phyloP scores from a whole-genome alignment of 2,888 invertebrate species.

The Lacanobia wlatinum region DNA sequence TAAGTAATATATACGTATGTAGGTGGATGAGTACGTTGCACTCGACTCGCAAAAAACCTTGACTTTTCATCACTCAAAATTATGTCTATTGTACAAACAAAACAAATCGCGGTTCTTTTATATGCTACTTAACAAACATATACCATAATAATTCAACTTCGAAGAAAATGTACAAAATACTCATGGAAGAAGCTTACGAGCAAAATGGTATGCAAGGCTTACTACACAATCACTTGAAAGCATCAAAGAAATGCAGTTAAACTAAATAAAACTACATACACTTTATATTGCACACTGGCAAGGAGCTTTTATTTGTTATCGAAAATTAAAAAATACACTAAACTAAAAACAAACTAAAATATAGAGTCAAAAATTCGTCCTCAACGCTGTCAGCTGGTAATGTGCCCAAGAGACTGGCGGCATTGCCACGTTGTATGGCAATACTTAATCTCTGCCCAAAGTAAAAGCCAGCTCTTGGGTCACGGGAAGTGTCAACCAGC shows the following conservation, averaged over 20 bases:
- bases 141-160: not conserved
- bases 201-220: too few relatives aligned
- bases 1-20: conserved; percentile 58
- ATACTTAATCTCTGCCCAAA: too few relatives aligned
- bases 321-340: too few relatives aligned
- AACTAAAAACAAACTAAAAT: too few relatives aligned
- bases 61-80: conserved; percentile 72
- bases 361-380: too few relatives aligned
- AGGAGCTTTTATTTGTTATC: not conserved
- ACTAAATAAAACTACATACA: too few relatives aligned
- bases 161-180: not conserved
- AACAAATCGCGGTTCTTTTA: conserved; percentile 4
- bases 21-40: conserved; percentile 73
- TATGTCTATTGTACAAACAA: conserved; percentile 1
- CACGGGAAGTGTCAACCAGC: too few relatives aligned
- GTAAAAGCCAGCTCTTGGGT: too few relatives aligned
- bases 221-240: too few relatives aligned
- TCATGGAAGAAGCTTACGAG: not conserved
- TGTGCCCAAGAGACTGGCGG: too few relatives aligned
- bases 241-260: not conserved
- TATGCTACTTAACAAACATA: conserved; percentile 16
- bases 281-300: not conserved
- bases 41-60: conserved; percentile 69
- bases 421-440: too few relatives aligned
- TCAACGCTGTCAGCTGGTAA: too few relatives aligned